phyloP scores from a whole-genome alignment of 2,113 vertebrate genomes.

The Ophthalmotilapia sp. region DNA sequence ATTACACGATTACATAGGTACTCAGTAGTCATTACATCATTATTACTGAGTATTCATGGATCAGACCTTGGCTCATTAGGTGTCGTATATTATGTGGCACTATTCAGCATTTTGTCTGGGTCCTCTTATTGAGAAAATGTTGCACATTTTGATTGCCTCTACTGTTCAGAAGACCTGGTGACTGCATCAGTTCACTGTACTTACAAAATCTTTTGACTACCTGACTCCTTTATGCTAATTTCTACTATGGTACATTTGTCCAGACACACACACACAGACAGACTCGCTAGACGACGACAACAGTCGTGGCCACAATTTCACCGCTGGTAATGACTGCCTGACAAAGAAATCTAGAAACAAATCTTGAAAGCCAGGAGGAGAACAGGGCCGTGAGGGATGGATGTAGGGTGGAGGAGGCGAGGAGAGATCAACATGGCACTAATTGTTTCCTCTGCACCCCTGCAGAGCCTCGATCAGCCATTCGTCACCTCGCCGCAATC shows the following conservation, averaged over 20 bases:
- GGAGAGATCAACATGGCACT: constrained; percentile 64
- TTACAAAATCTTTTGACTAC: not conserved
- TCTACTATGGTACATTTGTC: not conserved
- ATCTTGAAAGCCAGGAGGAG: not conserved
- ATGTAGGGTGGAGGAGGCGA: constrained; percentile 25
- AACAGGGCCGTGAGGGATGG: constrained; percentile 10
- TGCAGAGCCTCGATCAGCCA: constrained; percentile 43
- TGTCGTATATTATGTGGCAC: not conserved
- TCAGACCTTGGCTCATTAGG: not conserved
- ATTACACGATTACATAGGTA: not conserved
- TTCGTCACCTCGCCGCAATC: constrained; percentile 68
- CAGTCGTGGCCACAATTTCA: not conserved
- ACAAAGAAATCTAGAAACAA: not conserved
- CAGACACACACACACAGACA: not conserved
- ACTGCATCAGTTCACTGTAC: not conserved
- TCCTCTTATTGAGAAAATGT: not conserved
- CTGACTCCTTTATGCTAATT: not conserved
- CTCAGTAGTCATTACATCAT: not conserved
- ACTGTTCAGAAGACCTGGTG: not conserved
- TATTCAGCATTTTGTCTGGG: not conserved
- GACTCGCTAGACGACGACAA: not conserved
- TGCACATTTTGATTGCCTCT: not conserved
- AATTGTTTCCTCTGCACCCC: constrained; percentile 69
- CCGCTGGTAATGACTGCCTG: constrained; percentile 9
- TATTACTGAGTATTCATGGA: not conserved